Evolutionary conservation across 2,888 invertebrate genomes (phyloP).

Genomic region (Halictus quadricinctus): DNA sequence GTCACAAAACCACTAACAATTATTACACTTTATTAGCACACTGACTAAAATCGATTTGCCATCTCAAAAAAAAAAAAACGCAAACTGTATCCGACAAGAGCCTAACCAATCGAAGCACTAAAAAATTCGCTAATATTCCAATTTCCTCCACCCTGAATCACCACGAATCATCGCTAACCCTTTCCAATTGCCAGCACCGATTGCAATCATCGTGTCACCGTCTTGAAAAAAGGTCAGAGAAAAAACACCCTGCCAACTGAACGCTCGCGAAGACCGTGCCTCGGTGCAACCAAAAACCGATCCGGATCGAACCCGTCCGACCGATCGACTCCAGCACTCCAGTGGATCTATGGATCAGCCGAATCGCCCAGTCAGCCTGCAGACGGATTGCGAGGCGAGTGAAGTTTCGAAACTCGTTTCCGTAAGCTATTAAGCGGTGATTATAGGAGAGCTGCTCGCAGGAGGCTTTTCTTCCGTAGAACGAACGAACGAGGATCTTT

Average conservation of each 20-base stretch:
- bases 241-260: background rate
- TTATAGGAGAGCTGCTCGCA: constrained; percentile 8
- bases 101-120: background rate
- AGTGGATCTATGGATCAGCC: background rate
- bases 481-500: background rate
- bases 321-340: background rate
- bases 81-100: background rate
- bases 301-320: background rate
- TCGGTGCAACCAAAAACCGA: background rate
- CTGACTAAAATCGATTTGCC: no score
- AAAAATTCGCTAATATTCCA: background rate
- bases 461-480: background rate
- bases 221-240: background rate
- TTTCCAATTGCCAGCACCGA: background rate
- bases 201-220: background rate
- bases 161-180: background rate
- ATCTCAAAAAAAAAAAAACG: no score
- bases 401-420: constrained; percentile 48
- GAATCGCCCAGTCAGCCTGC: background rate
- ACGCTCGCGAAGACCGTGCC: background rate
- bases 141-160: background rate
- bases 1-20: no score
- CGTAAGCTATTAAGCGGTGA: constrained; percentile 21
- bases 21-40: no score
- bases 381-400: background rate